These are phyloP conservation scores for Drosophila ananassae DNA, from an alignment of 1,140 invertebrate species.

Conservation along the genomic window DNA sequence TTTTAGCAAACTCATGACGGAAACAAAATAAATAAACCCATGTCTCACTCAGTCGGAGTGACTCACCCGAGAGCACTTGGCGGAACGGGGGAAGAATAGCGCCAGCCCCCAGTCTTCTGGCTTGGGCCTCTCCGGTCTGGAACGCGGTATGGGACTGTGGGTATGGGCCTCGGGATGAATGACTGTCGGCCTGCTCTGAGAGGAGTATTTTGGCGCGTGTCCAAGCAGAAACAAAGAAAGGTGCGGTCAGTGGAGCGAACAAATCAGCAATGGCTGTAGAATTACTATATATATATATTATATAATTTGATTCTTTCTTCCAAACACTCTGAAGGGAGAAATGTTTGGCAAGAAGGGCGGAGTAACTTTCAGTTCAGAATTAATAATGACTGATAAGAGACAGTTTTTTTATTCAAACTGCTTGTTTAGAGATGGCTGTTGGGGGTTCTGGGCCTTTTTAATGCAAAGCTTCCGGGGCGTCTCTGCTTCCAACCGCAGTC, in stretches of 20 bases:
- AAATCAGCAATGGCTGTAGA: constrained; percentile 21
- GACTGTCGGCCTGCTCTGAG: constrained; percentile 13
- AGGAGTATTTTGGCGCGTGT: constrained; percentile 58
- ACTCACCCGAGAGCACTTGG: constrained; percentile 16
- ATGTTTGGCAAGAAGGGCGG: too few relatives aligned
- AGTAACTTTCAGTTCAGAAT: too few relatives aligned
- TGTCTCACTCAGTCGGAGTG: constrained; percentile 27
- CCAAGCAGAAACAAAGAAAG: constrained; percentile 47
- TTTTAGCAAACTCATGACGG: constrained; percentile 33
- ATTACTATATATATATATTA: too few relatives aligned
- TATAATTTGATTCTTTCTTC: too few relatives aligned
- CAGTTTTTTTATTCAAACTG: too few relatives aligned
- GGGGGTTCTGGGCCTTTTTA: not conserved
- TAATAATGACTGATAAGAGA: too few relatives aligned
- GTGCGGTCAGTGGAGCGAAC: constrained; percentile 31
- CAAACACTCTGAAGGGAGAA: too few relatives aligned
- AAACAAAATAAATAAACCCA: constrained; percentile 23
- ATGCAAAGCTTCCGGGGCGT: too few relatives aligned
- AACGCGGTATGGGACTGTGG: not conserved
- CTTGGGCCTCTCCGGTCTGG: not conserved
- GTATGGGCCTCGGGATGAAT: constrained; percentile 12
- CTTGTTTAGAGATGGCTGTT: too few relatives aligned
- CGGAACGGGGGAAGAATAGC: constrained; percentile 4
- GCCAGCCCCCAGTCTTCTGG: constrained; percentile 11
- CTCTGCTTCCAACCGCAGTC: constrained; percentile 28